Percentiles rank a stretch among this genome's conserved stretches.
Evolutionary conservation across 2,797 vertebrate genomes (phyloP).

Genomic region (Clamator glandarius): DNA sequence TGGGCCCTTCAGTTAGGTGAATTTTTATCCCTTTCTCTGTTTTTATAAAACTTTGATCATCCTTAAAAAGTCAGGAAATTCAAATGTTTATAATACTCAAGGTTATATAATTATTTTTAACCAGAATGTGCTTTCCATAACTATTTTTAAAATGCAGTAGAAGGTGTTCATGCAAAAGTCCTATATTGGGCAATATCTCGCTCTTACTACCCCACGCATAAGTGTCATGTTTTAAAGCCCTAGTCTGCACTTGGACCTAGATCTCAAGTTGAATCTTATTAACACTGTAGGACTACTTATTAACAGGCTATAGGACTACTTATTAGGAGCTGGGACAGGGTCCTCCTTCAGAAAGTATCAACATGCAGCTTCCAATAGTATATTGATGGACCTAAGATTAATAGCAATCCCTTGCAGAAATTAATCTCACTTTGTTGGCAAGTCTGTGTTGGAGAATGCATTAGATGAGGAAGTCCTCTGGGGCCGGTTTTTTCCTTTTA

Average conservation of each 20-base stretch:
- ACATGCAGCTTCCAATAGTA: neutral
- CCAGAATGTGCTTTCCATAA: neutral
- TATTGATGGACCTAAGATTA: neutral
- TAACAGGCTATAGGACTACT: neutral
- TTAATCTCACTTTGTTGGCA: neutral
- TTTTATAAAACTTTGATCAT: neutral
- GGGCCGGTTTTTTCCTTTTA: neutral
- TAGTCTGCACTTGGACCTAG: neutral
- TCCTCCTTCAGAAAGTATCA: neutral
- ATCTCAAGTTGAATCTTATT: neutral
- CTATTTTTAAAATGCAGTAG: neutral
- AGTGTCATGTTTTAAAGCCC: neutral
- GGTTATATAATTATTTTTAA: neutral
- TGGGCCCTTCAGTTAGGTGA: neutral
- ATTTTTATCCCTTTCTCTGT: neutral
- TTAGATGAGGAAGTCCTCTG: neutral
- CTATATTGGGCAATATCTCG: neutral
- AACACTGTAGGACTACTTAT: accelerated
- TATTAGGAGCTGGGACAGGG: neutral
- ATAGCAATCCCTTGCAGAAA: neutral
- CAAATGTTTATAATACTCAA: neutral
- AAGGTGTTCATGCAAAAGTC: neutral
- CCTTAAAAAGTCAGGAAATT: neutral
- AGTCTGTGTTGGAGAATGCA: neutral
- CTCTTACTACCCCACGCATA: neutral